Conservation (phyloP, 2,113 vertebrate species). For the Bubalus kerabau region DNA sequence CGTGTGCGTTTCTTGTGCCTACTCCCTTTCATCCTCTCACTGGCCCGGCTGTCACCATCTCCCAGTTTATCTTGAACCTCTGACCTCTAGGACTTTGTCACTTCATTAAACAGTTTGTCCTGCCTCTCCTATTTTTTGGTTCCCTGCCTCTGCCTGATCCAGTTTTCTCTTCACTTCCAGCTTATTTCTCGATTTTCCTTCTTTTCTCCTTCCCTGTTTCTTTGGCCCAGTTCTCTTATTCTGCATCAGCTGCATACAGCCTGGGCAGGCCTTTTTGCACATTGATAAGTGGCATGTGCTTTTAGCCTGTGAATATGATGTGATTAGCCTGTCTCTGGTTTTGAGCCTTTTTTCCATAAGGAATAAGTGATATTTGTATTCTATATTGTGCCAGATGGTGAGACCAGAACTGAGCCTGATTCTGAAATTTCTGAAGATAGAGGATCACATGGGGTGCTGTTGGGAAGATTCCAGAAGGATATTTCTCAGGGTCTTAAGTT, state of each 20-base stretch:
- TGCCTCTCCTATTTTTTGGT: not conserved
- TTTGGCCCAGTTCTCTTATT: not conserved
- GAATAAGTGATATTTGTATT: conserved; percentile 46
- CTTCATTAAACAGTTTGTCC: not conserved
- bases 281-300: not conserved
- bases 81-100: not conserved
- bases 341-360: not conserved
- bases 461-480: conserved; percentile 58
- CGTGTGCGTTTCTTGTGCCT: not conserved
- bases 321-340: not conserved
- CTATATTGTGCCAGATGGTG: conserved; percentile 67
- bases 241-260: not conserved
- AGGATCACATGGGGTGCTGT: conserved; percentile 16
- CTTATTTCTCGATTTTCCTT: not conserved
- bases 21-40: not conserved
- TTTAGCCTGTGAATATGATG: not conserved
- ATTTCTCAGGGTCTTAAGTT: conserved; percentile 67
- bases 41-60: not conserved
- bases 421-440: conserved; percentile 54
- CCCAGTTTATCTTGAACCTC: not conserved
- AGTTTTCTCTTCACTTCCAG: not conserved
- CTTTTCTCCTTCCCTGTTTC: not conserved
- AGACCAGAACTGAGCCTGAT: conserved; percentile 56
- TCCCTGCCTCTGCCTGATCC: not conserved
- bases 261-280: not conserved